These are phyloP conservation scores for Lasioglossum villosulum DNA, from an alignment of 2,888 invertebrate species.

Conservation along the genomic window DNA sequence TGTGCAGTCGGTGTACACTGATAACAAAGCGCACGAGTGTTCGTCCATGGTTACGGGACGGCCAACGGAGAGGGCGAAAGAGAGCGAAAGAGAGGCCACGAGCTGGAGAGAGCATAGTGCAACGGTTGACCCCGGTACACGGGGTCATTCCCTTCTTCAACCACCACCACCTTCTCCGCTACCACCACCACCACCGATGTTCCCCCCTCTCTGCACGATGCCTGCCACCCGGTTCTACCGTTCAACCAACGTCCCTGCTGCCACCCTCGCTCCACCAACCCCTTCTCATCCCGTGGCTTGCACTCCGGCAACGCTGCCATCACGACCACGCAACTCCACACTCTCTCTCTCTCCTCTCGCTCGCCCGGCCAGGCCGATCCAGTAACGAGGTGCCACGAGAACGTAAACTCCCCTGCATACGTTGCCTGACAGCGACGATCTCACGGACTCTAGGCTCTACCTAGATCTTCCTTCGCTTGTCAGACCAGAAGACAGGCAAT, in stretches of 20 bases:
- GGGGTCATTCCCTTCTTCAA: constrained; percentile 81
- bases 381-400: constrained; percentile 71
- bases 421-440: constrained; percentile 44
- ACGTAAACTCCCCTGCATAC: constrained; percentile 71
- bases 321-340: constrained; percentile 66
- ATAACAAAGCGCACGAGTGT: constrained; percentile 57
- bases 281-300: constrained; percentile 49
- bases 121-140: constrained; percentile 80
- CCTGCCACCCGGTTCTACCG: constrained; percentile 41
- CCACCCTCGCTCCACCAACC: constrained; percentile 10
- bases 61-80: constrained; percentile 17
- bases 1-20: constrained; percentile 36
- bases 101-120: constrained; percentile 71
- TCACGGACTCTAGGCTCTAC: constrained; percentile 33
- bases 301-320: constrained; percentile 56
- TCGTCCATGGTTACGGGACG: constrained; percentile 59
- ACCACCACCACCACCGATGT: constrained; percentile 67
- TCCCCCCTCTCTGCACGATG: constrained; percentile 34
- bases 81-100: constrained; percentile 32
- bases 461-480: constrained; percentile 56
- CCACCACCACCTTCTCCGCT: constrained; percentile 68
- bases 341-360: constrained; percentile 46
- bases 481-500: constrained; percentile 45
- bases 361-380: constrained; percentile 71
- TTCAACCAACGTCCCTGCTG: constrained; percentile 44